Evolutionary conservation across 2,797 vertebrate species (phyloP), one percentile per base, ranked within the genome.

Genomic region (Paramormyrops hopkinsi): DNA sequence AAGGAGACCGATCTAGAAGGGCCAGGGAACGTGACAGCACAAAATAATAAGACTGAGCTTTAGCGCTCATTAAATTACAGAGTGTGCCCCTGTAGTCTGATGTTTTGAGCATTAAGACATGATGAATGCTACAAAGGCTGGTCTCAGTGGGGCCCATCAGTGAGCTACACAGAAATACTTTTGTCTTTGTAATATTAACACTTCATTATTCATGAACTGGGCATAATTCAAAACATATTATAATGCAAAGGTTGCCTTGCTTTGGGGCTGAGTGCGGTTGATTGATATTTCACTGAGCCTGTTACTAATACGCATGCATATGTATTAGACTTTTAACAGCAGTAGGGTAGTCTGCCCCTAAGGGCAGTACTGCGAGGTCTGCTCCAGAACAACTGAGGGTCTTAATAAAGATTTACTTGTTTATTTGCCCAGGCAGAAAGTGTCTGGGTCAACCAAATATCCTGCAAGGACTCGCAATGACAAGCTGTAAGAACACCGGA

Each of bases 121-220:
- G 19, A 79, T 79, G 73, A 79, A n/a, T 44, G 73, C 7, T 46
- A 44, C 37, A 79, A 79, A 79, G 37, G 14, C 8, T 79, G 41
- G 73, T 79, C 73, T 79, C 73, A 79, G 17, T 79, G 73, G 37
- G 41, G 33, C 37, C 73, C 73, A 79, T 41, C 73, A 79, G 37
- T 79, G 5, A 79, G 41, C 41, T 79, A 46, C 73, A 79, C 73
- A 44, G 73, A n/a, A n/a, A 19, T 46, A 41, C 73, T 79, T 79
- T 79, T n/a, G 73, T 79, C 73, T 41, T 44, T 79, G 73, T 79
- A 79, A 79, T 79, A 19, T 79, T 79, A 79, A 41, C 37, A 79
- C 37, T 79, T 79, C 73, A 79, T 79, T 79, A 79, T 79, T 79
- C 73, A 79, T 46, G 73, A 79, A 46, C 73, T 79, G 37, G 37